These are phyloP conservation scores for Scolopax mira DNA, from an alignment of 2,113 vertebrate species.

Conservation along the genomic window DNA sequence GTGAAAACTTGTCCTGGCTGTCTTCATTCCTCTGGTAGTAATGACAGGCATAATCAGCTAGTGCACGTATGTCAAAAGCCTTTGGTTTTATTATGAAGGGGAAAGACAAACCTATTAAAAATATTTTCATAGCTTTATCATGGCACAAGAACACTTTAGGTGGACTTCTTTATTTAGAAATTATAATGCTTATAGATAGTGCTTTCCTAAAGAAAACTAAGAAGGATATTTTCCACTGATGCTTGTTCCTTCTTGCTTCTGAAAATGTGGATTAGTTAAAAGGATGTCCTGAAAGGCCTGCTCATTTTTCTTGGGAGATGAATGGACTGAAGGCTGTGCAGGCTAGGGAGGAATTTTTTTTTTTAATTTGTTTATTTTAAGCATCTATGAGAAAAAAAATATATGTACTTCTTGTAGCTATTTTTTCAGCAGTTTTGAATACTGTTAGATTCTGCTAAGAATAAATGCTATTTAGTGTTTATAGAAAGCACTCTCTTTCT, in stretches of 20 bases:
- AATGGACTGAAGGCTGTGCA: neutral
- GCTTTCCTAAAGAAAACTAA: neutral
- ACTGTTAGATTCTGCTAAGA: neutral
- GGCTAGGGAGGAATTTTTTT: neutral
- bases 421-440: neutral
- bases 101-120: neutral
- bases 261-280: neutral
- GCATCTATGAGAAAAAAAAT: neutral
- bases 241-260: neutral
- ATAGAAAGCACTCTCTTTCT: neutral
- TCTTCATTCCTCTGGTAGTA: neutral
- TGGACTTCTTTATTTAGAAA: neutral
- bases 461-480: neutral
- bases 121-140: neutral
- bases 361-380: neutral
- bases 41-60: neutral
- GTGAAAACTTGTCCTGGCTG: neutral
- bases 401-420: neutral
- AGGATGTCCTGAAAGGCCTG: neutral
- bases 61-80: neutral
- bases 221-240: neutral
- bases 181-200: neutral
- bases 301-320: neutral
- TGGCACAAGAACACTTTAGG: neutral
- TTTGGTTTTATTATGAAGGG: conserved; percentile 1